Evolutionary conservation across 2,888 invertebrate genomes (phyloP).

Genomic region (Brenthis ino): DNA sequence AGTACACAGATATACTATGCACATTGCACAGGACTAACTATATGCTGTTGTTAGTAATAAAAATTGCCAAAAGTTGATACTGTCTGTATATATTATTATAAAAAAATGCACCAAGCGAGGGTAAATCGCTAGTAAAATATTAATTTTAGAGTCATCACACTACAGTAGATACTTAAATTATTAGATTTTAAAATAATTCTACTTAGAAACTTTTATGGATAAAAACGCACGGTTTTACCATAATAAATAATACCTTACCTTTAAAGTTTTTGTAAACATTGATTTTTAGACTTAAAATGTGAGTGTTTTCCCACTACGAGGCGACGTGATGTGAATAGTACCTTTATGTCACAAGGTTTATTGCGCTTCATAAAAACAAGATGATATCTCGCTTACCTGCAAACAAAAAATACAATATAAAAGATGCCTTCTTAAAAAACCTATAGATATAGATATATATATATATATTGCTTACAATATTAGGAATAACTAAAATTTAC

Average conservation of each 20-base stretch:
- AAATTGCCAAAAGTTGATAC: not conserved
- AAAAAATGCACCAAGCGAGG: not conserved
- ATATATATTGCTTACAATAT: no score
- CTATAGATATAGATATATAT: not conserved
- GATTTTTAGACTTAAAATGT: not conserved
- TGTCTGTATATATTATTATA: no score
- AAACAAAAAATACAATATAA: slow-evolving; percentile 29
- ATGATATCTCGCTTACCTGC: slow-evolving; percentile 41
- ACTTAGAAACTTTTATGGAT: no score
- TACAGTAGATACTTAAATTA: no score
- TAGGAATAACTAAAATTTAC: no score
- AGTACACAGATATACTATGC: no score
- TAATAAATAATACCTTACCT: not conserved
- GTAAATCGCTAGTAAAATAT: not conserved
- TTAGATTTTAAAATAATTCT: no score
- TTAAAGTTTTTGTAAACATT: not conserved
- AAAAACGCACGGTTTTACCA: not conserved
- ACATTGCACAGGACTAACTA: no score
- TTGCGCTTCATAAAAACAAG: slow-evolving; percentile 1
- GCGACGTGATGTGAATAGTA: slow-evolving; percentile 12
- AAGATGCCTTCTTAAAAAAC: slow-evolving; percentile 15
- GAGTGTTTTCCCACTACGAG: not conserved
- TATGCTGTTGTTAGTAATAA: no score
- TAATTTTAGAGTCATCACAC: no score
- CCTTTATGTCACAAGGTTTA: no score